Conservation (phyloP, 1,140 invertebrate species). For the Drosophila dunni region DNA sequence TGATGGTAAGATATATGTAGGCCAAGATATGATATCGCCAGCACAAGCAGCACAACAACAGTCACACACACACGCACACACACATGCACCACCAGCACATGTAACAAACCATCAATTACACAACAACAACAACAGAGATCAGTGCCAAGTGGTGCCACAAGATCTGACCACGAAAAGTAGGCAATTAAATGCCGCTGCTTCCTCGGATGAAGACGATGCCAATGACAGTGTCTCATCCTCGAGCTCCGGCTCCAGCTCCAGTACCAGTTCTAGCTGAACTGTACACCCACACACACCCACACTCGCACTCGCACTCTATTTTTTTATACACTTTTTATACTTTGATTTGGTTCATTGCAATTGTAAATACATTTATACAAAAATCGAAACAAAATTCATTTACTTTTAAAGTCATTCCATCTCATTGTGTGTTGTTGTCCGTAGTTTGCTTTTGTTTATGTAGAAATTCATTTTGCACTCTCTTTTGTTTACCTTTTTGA, state of each 20-base stretch:
- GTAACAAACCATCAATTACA: constrained; percentile 48
- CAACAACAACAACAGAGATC: constrained; percentile 35
- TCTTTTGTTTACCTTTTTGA: constrained; percentile 8
- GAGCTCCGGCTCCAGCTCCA: constrained; percentile 26
- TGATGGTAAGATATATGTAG: constrained; percentile 73
- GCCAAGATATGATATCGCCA: constrained; percentile 38
- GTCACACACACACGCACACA: constrained; percentile 24
- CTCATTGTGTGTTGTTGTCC: constrained; percentile 57
- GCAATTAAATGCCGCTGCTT: constrained; percentile 11
- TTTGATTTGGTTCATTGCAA: constrained; percentile 26
- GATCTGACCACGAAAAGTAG: constrained; percentile 56
- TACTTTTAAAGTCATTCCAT: constrained; percentile 13
- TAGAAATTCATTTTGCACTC: constrained; percentile 1
- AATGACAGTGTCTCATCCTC: constrained; percentile 34
- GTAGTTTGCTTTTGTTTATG: constrained; percentile 51
- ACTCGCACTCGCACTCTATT: constrained; percentile 4
- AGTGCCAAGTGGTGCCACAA: constrained; percentile 62
- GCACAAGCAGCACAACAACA: constrained; percentile 10
- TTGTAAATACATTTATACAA: constrained; percentile 57
- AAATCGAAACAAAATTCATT: constrained; percentile 4
- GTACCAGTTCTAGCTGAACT: constrained; percentile 26
- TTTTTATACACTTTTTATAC: constrained; percentile 30
- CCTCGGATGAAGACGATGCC: constrained; percentile 32
- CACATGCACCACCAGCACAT: constrained; percentile 57
- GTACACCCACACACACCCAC: neutral